These are phyloP conservation scores for Drosophila insularis DNA, from an alignment of 1,140 invertebrate species.

Conservation along the genomic window DNA sequence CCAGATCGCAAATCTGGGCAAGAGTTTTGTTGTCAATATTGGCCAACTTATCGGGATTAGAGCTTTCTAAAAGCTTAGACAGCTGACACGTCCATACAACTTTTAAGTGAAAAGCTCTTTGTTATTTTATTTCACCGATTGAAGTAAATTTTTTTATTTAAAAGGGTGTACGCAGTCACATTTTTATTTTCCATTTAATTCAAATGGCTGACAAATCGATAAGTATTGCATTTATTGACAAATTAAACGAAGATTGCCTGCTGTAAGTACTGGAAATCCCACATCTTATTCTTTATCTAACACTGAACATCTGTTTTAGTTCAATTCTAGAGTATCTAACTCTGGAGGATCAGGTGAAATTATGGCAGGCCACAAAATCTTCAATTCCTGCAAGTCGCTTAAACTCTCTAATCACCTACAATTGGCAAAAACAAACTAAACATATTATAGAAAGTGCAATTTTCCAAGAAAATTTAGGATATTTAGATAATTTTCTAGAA, in stretches of 20 bases:
- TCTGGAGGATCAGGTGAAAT: slow-evolving; percentile 31
- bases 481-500: slow-evolving; percentile 6
- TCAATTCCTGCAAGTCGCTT: background rate
- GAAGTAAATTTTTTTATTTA: slow-evolving; percentile 3
- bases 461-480: background rate
- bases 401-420: slow-evolving; percentile 14
- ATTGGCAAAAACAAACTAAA: slow-evolving; percentile 24
- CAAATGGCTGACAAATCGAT: background rate
- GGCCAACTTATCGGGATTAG: background rate
- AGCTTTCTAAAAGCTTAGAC: background rate
- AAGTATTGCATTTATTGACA: background rate
- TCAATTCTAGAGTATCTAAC: slow-evolving; percentile 36
- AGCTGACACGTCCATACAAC: background rate
- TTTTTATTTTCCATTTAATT: background rate
- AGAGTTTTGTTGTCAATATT: no score
- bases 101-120: slow-evolving; percentile 8
- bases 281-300: background rate
- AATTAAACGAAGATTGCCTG: slow-evolving; percentile 39
- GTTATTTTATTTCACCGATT: slow-evolving; percentile 27
- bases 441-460: background rate
- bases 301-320: slow-evolving; percentile 7
- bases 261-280: slow-evolving; percentile 23
- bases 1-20: no score
- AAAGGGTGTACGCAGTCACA: background rate
- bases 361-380: slow-evolving; percentile 36